Conservation (phyloP, 1,140 invertebrate genomes). For the Brachionus sp. region DNA sequence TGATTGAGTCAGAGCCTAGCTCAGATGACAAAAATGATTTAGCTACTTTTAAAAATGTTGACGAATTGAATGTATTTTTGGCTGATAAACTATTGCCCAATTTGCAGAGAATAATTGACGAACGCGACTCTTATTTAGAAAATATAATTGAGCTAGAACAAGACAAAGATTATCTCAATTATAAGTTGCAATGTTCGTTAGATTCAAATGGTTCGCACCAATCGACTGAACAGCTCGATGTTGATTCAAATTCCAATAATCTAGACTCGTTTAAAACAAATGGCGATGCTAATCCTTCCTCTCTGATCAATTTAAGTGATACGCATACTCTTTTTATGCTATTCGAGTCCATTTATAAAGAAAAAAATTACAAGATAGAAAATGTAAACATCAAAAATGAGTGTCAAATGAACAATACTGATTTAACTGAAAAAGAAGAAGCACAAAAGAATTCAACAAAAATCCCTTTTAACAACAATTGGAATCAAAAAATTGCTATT, state of each 20-base stretch:
- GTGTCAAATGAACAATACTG: not conserved
- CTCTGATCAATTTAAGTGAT: slow-evolving; percentile 16
- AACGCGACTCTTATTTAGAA: slow-evolving; percentile 38
- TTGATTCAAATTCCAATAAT: not conserved
- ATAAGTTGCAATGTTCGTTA: slow-evolving; percentile 3
- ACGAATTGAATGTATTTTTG: slow-evolving; percentile 19
- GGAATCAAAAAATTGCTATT: slow-evolving; percentile 46
- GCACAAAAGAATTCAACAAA: not conserved
- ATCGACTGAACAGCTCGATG: slow-evolving; percentile 3
- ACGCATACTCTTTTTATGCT: not conserved
- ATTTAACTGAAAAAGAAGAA: not conserved
- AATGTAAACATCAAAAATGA: not conserved
- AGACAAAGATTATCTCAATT: slow-evolving; percentile 42
- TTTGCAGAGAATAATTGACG: slow-evolving; percentile 17
- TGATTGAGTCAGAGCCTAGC: not conserved
- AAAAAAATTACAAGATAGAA: not conserved
- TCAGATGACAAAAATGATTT: not conserved
- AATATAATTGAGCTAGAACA: slow-evolving; percentile 39
- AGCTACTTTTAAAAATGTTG: not conserved
- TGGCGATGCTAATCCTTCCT: not conserved
- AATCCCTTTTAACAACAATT: not conserved
- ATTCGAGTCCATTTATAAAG: slow-evolving; percentile 35
- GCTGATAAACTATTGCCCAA: not conserved
- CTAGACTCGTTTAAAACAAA: not conserved
- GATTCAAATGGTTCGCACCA: not conserved